Base-by-base conservation (phyloP, 2,797 vertebrate species). In the Crenichthys baileyi region DNA sequence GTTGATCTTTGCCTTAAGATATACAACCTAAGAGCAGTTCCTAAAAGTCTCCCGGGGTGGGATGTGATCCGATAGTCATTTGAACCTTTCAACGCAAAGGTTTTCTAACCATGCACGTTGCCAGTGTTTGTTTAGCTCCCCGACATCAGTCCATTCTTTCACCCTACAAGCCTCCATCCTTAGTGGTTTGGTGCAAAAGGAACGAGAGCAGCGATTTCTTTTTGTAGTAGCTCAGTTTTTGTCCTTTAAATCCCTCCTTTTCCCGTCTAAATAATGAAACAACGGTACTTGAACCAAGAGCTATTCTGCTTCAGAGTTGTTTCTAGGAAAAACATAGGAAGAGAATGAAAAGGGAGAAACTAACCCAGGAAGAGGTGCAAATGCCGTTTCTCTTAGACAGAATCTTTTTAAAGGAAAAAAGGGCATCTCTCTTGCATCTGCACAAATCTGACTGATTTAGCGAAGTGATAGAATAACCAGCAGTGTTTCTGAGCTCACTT, bases 401-500 rank as follows among this genome's bases (percentile, higher is more conserved):
- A 91, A 93, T 95, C 91, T 93, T 92, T 89, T 94, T 87, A 94
- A 96, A 94, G 92, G 90, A 95, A 73, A 94, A 95, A 95, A 94
- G 87, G 91, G 93, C 91, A 90, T 92, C 92, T 93, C 91, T 93
- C 90, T 94, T 88, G 87, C 85, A 84, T 94, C 93, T 94, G 94
- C 93, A 92, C 91, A 95, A 95, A 94, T 92, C 92, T 92, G 90
- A 92, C 70, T 85, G 84, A 92, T 89, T 94, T 94, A 91, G 88
- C 90, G 91, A 94, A 93, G 93, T 92, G 85, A 95, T 91, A 91
- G 89, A 90, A 89, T 90, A 87, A 93, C 90, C 90, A 86, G 90
- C 88, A 88, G 90, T 88, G 73, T 46, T 72, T 75, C 82, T 77
- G 73, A 82, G 81, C 87, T 97, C 98, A 99, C 96, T 99, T 99